These are phyloP conservation scores for Gasterosteus aculeatus DNA, from an alignment of 2,113 vertebrate species.

Conservation along the genomic window DNA sequence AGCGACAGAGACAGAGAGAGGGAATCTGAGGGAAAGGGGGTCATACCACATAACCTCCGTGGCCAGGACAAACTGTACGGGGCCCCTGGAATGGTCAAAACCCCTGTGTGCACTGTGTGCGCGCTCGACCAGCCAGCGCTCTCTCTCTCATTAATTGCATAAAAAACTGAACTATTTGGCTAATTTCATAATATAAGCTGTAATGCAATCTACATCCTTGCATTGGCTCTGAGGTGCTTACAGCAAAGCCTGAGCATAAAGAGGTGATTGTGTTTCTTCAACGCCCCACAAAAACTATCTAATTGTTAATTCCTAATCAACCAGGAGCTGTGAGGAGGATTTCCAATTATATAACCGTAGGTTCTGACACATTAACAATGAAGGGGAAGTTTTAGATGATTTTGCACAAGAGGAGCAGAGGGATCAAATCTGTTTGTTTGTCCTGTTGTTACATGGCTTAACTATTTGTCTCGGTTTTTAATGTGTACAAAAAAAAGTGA, in stretches of 20 bases:
- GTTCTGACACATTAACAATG: conserved; percentile 75
- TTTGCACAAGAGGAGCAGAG: conserved; percentile 26
- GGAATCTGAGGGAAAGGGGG: conserved; percentile 75
- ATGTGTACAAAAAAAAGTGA: conserved; percentile 3
- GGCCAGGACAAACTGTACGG: conserved; percentile 74
- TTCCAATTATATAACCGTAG: conserved; percentile 79
- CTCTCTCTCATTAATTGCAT: conserved; percentile 38
- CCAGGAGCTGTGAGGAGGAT: conserved; percentile 68
- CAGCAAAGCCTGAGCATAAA: conserved; percentile 74
- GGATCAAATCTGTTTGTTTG: neutral
- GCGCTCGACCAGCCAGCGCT: conserved; percentile 17
- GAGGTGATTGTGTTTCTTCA: conserved; percentile 83
- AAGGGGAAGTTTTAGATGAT: conserved; percentile 54
- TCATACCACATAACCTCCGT: conserved; percentile 68
- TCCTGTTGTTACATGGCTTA: neutral
- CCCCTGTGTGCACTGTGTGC: conserved; percentile 40
- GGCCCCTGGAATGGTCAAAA: conserved; percentile 53
- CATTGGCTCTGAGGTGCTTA: conserved; percentile 54
- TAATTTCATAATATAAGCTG: conserved; percentile 49
- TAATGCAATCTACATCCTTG: conserved; percentile 49
- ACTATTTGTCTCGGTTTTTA: neutral
- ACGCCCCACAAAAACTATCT: conserved; percentile 77
- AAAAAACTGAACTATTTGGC: conserved; percentile 41
- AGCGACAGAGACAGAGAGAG: conserved; percentile 72
- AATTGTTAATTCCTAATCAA: conserved; percentile 82